phyloP scores from a whole-genome alignment of 2,113 vertebrate species.

The Rhipidura dahli region DNA sequence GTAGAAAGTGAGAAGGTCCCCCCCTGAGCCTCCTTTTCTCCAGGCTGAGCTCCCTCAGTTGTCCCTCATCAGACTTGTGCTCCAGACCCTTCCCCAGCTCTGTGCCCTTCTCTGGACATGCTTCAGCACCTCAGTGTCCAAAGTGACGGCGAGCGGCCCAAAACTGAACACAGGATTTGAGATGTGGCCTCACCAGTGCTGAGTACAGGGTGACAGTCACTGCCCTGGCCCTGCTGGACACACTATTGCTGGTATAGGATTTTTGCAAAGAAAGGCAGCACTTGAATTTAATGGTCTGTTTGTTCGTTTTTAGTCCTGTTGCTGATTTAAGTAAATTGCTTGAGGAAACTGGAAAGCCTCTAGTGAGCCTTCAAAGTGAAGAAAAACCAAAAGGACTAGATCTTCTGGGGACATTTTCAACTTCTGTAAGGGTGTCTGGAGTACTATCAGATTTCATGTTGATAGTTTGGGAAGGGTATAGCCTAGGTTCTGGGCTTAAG shows the following conservation, averaged over 20 bases:
- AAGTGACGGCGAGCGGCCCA: background rate
- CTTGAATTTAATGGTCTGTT: background rate
- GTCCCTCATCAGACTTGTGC: background rate
- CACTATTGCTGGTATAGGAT: background rate
- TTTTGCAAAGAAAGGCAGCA: background rate
- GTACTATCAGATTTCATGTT: background rate
- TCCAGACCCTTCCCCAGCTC: background rate
- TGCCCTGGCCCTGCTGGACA: background rate
- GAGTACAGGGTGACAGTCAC: background rate
- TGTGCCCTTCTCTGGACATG: background rate
- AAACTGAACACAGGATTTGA: background rate
- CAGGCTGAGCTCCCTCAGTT: background rate
- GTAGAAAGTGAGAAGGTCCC: background rate
- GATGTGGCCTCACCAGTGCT: background rate
- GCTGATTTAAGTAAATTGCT: background rate
- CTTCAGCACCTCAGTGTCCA: background rate
- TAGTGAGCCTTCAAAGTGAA: background rate
- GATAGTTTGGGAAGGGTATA: background rate
- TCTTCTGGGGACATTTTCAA: conserved; percentile 66
- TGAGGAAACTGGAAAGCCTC: background rate
- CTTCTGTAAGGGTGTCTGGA: conserved; percentile 68
- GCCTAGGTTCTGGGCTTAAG: background rate
- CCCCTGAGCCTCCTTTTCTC: background rate
- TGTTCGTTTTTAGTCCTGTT: conserved; percentile 3
- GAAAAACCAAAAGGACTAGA: conserved; percentile 70